Conservation (phyloP, 92 coral and sea anemone genomes). For the Epizoanthus fatuus region DNA sequence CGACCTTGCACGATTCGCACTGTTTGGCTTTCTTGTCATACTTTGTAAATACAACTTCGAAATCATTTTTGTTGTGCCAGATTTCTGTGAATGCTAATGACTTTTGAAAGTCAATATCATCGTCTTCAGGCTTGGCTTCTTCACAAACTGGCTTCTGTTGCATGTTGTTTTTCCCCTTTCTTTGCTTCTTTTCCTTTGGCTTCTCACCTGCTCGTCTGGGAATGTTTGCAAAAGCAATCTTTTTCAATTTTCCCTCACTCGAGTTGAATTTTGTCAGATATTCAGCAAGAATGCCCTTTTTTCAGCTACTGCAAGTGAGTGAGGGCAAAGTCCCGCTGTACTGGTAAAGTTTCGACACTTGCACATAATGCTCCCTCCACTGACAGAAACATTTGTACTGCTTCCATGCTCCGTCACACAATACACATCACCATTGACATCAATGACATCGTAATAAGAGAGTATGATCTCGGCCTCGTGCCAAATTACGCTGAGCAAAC, state of each 20-base stretch:
- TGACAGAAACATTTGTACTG: background rate
- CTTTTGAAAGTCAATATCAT: constrained; percentile 50
- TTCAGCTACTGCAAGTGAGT: too few species aligned
- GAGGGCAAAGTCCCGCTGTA: too few species aligned
- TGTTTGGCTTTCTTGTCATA: background rate
- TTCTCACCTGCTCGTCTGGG: too few species aligned
- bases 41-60: constrained; percentile 1
- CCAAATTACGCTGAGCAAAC: constrained; percentile 50
- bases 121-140: constrained; percentile 32
- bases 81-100: constrained; percentile 48
- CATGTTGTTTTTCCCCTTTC: background rate
- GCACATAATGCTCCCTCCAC: too few species aligned
- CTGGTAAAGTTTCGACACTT: too few species aligned
- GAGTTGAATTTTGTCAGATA: too few species aligned
- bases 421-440: constrained; percentile 44
- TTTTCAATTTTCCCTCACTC: too few species aligned
- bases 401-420: constrained; percentile 59
- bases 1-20: constrained; percentile 29
- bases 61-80: constrained; percentile 50
- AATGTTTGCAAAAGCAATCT: too few species aligned
- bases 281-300: too few species aligned
- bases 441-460: constrained; percentile 56
- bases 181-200: too few species aligned
- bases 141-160: background rate
- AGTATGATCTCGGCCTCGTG: constrained; percentile 67